Percentiles rank a stretch among this genome's conserved stretches.
Conservation (phyloP, 2,888 invertebrate genomes). For the Dichetophora obliterata region DNA sequence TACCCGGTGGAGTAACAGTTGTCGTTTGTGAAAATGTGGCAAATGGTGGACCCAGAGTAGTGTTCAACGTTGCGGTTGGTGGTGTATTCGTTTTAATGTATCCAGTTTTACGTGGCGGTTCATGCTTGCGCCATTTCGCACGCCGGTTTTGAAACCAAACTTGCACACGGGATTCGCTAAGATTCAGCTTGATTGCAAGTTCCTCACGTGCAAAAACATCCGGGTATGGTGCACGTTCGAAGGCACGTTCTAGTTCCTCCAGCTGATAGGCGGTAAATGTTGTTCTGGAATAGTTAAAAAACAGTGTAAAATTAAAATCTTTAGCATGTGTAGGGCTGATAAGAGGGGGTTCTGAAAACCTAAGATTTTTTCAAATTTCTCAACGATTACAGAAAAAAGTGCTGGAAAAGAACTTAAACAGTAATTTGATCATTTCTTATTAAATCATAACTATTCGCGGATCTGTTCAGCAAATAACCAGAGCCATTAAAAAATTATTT, state of each 20-base stretch:
- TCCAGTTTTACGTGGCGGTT: conserved; percentile 91
- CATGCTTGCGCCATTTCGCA: conserved; percentile 94
- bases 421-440: too few species aligned
- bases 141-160: conserved; percentile 79
- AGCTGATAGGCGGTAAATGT: conserved; percentile 96
- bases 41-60: conserved; percentile 72
- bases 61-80: conserved; percentile 72
- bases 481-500: too few species aligned
- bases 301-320: too few species aligned
- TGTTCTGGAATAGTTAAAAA: conserved; percentile 76
- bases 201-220: conserved; percentile 97
- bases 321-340: too few species aligned
- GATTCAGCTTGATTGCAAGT: conserved; percentile 87
- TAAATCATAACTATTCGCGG: too few species aligned
- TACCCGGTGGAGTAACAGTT: conserved; percentile 73
- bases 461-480: too few species aligned
- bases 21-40: conserved; percentile 75
- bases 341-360: too few species aligned
- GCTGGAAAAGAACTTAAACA: too few species aligned
- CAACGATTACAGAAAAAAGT: too few species aligned
- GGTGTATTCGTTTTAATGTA: conserved; percentile 81
- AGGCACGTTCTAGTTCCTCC: conserved; percentile 93
- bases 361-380: too few species aligned
- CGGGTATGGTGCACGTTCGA: conserved; percentile 95
- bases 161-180: conserved; percentile 84